Evolutionary conservation across 2,797 vertebrate species (phyloP).

Genomic region (Molothrus aeneus): DNA sequence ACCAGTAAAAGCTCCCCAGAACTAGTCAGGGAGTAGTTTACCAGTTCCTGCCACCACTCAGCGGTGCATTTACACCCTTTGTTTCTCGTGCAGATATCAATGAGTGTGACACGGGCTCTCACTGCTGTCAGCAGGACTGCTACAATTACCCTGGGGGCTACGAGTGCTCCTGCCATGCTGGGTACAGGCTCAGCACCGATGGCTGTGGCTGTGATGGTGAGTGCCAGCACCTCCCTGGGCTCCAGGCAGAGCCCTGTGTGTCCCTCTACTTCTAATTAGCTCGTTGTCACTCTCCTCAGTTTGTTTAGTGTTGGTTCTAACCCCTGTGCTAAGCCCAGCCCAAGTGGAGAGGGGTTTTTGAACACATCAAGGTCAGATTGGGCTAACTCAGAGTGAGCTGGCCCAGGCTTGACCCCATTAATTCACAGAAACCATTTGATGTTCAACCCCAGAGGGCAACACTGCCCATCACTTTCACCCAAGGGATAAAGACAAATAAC

Average conservation of each 20-base stretch:
- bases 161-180: conserved; percentile 90
- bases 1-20: background rate
- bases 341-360: background rate
- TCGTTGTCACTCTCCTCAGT: rapidly evolving
- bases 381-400: background rate
- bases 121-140: conserved; percentile 92
- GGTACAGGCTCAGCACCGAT: conserved; percentile 83
- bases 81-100: conserved; percentile 81
- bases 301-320: background rate
- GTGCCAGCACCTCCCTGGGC: background rate
- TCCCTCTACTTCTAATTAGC: rapidly evolving
- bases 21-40: background rate
- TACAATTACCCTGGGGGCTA: conserved; percentile 93
- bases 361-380: rapidly evolving
- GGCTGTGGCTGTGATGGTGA: conserved; percentile 92
- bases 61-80: background rate
- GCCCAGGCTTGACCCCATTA: background rate
- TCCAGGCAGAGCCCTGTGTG: background rate
- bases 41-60: background rate
- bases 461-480: background rate
- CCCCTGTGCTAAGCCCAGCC: rapidly evolving
- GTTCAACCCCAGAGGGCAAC: background rate
- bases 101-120: conserved; percentile 82
- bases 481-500: background rate
- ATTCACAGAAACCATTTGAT: background rate